Evolutionary conservation across 2,113 vertebrate genomes (phyloP).

Genomic region (Barbus barbus): DNA sequence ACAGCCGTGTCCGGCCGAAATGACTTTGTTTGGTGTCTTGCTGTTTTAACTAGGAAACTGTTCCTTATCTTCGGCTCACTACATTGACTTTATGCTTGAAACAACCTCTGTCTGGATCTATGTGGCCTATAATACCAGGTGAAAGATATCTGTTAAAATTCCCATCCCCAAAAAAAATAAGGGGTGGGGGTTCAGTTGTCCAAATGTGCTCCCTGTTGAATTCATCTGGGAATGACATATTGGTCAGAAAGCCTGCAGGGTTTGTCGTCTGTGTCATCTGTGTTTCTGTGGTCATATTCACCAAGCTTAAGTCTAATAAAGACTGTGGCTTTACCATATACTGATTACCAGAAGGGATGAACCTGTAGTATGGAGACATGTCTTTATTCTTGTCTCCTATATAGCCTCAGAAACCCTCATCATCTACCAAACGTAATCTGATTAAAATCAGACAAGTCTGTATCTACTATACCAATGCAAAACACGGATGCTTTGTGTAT

Average conservation of each 20-base stretch:
- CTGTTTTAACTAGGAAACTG: constrained; percentile 3
- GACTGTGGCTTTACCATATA: neutral
- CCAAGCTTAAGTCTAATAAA: neutral
- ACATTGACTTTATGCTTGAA: constrained; percentile 11
- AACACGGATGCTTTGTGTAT: neutral
- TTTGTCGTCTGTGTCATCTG: constrained; percentile 5
- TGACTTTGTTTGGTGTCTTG: constrained; percentile 43
- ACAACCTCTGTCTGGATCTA: constrained; percentile 30
- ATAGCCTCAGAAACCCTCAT: constrained; percentile 33
- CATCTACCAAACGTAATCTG: constrained; percentile 30
- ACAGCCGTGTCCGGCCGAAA: constrained; percentile 21
- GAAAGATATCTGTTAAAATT: neutral
- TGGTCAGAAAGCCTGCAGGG: constrained; percentile 13
- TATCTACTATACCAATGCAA: neutral
- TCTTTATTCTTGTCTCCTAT: constrained; percentile 19
- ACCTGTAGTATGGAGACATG: constrained; percentile 5
- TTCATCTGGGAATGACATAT: constrained; percentile 13
- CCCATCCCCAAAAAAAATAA: too few species aligned
- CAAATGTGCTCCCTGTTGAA: constrained; percentile 30
- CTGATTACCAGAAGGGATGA: neutral
- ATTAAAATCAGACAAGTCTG: constrained; percentile 40
- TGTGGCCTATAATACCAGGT: neutral
- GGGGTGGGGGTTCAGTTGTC: too few species aligned
- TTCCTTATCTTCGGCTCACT: constrained; percentile 38
- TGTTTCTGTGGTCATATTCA: neutral